A percentile compares a stretch with the other conserved stretches of the same genome.
phyloP scores from a whole-genome alignment of 23 tunicate genomes.

The Clavelina lepadiformis region DNA sequence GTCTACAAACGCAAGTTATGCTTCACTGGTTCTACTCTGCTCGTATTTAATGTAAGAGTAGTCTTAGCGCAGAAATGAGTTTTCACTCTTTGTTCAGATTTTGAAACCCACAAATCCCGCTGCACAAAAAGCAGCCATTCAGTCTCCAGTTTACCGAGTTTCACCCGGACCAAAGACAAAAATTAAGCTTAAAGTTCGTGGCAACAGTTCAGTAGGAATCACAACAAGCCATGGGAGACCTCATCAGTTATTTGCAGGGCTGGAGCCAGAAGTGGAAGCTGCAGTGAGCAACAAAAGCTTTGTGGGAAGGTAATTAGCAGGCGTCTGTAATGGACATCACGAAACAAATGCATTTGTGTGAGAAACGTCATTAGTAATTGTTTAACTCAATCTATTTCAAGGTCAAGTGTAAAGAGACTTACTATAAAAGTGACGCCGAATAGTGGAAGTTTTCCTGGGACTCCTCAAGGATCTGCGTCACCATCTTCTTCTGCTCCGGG shows the following conservation, averaged over 20 bases:
- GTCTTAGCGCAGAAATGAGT: background rate
- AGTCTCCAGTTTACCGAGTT: slow-evolving; percentile 72
- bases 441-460: slow-evolving; percentile 26
- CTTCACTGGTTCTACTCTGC: background rate
- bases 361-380: too few species aligned
- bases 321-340: background rate
- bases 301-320: slow-evolving; percentile 53
- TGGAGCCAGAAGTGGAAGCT: slow-evolving; percentile 66
- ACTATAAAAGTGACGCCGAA: slow-evolving; percentile 60
- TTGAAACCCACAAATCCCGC: slow-evolving; percentile 85
- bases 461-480: slow-evolving; percentile 18
- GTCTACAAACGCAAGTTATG: slow-evolving; percentile 1
- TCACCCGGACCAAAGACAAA: slow-evolving; percentile 37
- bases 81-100: slow-evolving; percentile 11
- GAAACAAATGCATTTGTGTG: too few species aligned
- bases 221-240: slow-evolving; percentile 34
- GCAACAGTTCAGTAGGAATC: slow-evolving; percentile 1
- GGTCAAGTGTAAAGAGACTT: slow-evolving; percentile 75
- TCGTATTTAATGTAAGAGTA: background rate
- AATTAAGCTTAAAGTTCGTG: slow-evolving; percentile 60
- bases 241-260: slow-evolving; percentile 75
- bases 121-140: slow-evolving; percentile 77
- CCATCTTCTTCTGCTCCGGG: slow-evolving; percentile 14
- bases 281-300: slow-evolving; percentile 70
- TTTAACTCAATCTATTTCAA: slow-evolving; percentile 5